These are phyloP conservation scores for Mastacembelus armatus DNA, from an alignment of 2,797 vertebrate species.

Conservation along the genomic window DNA sequence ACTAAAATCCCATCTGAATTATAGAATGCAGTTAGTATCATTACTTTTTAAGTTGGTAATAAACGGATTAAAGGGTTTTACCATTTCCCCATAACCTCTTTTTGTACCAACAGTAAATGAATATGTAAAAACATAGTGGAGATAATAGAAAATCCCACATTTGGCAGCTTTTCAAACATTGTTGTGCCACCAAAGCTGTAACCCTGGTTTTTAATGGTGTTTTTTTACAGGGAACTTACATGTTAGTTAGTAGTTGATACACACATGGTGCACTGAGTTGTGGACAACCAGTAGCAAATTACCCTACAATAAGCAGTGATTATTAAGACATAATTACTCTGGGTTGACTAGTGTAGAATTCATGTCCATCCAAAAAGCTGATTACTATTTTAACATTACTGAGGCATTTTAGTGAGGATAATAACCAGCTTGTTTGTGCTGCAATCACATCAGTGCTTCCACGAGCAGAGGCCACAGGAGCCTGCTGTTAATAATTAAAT, in stretches of 20 bases:
- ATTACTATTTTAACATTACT: constrained; percentile 28
- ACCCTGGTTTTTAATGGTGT: background rate
- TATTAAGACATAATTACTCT: background rate
- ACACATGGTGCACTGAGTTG: background rate
- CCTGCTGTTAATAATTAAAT: constrained; percentile 63
- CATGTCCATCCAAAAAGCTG: background rate
- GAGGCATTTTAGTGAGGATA: constrained; percentile 11
- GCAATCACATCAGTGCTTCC: constrained; percentile 43
- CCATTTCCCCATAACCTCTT: too few species aligned
- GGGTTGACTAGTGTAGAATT: background rate
- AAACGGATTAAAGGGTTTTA: too few species aligned
- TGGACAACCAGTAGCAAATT: background rate
- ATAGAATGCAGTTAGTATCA: too few species aligned
- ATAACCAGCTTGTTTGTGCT: constrained; percentile 11
- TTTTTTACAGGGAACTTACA: background rate
- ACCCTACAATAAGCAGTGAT: background rate
- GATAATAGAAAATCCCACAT: too few species aligned
- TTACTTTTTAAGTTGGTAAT: too few species aligned
- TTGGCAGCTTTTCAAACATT: too few species aligned
- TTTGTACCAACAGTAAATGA: too few species aligned
- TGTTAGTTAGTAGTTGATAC: background rate
- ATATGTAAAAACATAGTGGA: too few species aligned
- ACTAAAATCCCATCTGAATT: background rate
- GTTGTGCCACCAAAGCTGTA: too few species aligned
- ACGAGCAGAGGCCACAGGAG: constrained; percentile 37